Percentiles rank a stretch among this genome's conserved stretches.
These are phyloP conservation scores for Pissodes strobi DNA, from an alignment of 1,140 invertebrate species.

Conservation along the genomic window DNA sequence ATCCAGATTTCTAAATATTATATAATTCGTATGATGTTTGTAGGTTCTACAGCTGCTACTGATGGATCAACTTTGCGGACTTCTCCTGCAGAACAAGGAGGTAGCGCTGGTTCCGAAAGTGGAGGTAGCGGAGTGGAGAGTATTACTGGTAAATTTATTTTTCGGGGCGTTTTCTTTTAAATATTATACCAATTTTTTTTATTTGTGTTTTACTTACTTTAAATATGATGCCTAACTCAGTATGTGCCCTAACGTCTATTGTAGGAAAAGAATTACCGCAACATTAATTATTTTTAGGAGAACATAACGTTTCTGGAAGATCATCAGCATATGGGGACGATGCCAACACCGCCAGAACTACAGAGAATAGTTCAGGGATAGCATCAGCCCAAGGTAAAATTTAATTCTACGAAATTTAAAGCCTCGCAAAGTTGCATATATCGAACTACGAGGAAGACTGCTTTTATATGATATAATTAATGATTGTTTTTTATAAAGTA, in stretches of 20 bases:
- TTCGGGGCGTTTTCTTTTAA: no score
- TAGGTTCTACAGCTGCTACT: conserved; percentile 78
- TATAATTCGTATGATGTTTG: no score
- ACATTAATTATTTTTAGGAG: conserved; percentile 55
- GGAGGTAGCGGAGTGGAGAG: conserved; percentile 88
- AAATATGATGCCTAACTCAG: no score
- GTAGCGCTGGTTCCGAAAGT: conserved; percentile 81
- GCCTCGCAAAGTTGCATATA: no score
- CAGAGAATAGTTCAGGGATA: conserved; percentile 16
- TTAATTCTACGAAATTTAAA: no score
- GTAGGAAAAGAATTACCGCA: neutral
- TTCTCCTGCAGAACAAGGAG: conserved; percentile 82
- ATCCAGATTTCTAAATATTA: no score
- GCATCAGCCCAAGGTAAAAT: conserved; percentile 24
- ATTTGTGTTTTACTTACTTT: no score
- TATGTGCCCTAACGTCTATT: no score
- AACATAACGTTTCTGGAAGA: conserved; percentile 78
- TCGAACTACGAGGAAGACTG: no score
- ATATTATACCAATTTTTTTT: no score
- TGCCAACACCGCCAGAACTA: conserved; percentile 14
- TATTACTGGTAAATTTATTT: conserved; percentile 67
- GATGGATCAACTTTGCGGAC: conserved; percentile 90
- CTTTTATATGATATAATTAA: no score
- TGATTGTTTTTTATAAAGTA: conserved; percentile 14
- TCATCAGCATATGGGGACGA: conserved; percentile 82